Percentiles rank a stretch among this genome's conserved stretches.
phyloP scores from a whole-genome alignment of 2,888 invertebrate genomes.

The Halictus quadricinctus region DNA sequence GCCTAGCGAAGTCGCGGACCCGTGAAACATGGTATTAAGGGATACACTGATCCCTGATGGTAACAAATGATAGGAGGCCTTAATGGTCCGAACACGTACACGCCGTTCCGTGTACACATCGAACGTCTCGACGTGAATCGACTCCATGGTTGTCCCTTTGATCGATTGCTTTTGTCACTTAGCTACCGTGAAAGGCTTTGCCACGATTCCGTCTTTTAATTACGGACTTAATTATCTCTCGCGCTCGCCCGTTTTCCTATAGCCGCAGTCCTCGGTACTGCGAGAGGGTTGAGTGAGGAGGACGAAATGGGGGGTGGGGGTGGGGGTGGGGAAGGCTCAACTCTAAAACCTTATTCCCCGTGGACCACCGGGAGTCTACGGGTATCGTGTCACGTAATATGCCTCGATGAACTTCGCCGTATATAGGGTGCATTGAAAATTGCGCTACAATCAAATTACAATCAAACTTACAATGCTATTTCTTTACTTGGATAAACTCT shows the following conservation, averaged over 20 bases:
- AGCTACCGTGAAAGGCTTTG: slow-evolving; percentile 73
- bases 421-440: not conserved
- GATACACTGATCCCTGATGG: slow-evolving; percentile 73
- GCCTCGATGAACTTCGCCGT: slow-evolving; percentile 42
- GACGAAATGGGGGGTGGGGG: not conserved
- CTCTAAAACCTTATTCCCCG: slow-evolving; percentile 74
- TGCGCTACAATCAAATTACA: not conserved
- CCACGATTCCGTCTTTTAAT: slow-evolving; percentile 74
- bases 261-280: slow-evolving; percentile 13
- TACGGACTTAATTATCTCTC: slow-evolving; percentile 73
- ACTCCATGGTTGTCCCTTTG: slow-evolving; percentile 75
- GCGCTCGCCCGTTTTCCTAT: slow-evolving; percentile 57
- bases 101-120: slow-evolving; percentile 38
- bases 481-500: not conserved
- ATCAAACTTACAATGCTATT: not conserved
- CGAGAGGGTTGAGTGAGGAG: not conserved
- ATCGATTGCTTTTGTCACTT: slow-evolving; percentile 82
- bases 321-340: slow-evolving; percentile 44
- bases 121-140: slow-evolving; percentile 67
- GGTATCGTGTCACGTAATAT: slow-evolving; percentile 54
- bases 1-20: slow-evolving; percentile 72
- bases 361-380: slow-evolving; percentile 54
- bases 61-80: slow-evolving; percentile 80
- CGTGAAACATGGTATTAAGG: slow-evolving; percentile 80
- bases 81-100: slow-evolving; percentile 74